Percentiles rank a stretch among this genome's conserved stretches.
Evolutionary conservation across 2,113 vertebrate genomes (phyloP).

Genomic region (Petaurus breviceps): DNA sequence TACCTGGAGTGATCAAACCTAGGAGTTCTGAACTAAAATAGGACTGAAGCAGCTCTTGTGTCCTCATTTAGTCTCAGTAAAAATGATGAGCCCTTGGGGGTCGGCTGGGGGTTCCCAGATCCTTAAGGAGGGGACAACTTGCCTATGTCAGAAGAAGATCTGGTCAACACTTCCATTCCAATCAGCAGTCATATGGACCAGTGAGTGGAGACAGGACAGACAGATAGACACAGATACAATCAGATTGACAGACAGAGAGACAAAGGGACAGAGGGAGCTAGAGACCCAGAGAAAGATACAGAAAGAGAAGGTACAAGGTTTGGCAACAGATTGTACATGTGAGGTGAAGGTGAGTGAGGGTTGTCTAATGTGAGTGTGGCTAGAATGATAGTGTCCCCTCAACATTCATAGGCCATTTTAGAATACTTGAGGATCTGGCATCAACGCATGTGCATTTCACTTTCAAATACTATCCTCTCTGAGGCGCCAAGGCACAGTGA

Average conservation of each 20-base stretch:
- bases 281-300: neutral
- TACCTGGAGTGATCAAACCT: neutral
- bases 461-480: neutral
- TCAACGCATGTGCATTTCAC: neutral
- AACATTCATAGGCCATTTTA: neutral
- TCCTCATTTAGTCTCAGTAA: neutral
- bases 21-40: neutral
- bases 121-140: neutral
- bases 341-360: neutral
- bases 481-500: too few relatives aligned
- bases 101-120: rapidly evolving
- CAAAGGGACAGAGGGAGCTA: neutral
- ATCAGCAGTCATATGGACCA: neutral
- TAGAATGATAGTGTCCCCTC: too few relatives aligned
- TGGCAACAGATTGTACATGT: neutral
- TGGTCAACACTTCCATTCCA: too few relatives aligned
- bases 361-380: neutral
- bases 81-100: neutral
- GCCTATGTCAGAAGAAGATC: too few relatives aligned
- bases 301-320: neutral
- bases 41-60: neutral
- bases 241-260: neutral
- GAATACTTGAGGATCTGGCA: neutral
- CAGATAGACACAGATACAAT: neutral
- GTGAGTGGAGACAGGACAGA: too few relatives aligned